Percentiles rank a stretch among this genome's conserved stretches.
Conservation (phyloP, 2,797 vertebrate genomes). For the Miichthys miiuy region DNA sequence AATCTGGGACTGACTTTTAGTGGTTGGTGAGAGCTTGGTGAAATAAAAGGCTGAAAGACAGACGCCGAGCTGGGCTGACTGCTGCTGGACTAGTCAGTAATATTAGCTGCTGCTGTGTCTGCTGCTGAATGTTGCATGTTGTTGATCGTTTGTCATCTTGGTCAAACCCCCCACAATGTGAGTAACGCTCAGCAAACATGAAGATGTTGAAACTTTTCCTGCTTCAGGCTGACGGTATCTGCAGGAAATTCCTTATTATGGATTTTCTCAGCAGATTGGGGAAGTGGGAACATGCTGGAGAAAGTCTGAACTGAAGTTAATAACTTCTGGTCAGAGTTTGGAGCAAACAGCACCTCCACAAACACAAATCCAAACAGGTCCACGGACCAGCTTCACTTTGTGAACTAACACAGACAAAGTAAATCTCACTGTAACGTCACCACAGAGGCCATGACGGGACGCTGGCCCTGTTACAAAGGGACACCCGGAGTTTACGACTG, state of each 20-base stretch:
- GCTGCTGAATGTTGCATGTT: background rate
- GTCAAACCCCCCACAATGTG: background rate
- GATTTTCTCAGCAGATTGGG: background rate
- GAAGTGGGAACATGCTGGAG: background rate
- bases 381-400: background rate
- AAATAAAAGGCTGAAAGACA: too few relatives aligned
- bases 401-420: background rate
- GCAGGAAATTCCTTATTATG: conserved; percentile 56
- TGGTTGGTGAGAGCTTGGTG: too few relatives aligned
- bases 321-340: background rate
- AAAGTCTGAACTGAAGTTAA: background rate
- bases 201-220: background rate
- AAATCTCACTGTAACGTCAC: background rate
- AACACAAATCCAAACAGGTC: background rate
- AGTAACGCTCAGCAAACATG: too few relatives aligned
- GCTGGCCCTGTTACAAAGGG: too few relatives aligned
- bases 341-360: background rate
- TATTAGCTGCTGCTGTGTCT: too few relatives aligned
- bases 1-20: too few relatives aligned
- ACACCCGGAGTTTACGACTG: too few relatives aligned
- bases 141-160: background rate
- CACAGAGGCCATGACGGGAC: background rate
- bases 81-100: too few relatives aligned
- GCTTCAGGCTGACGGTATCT: background rate
- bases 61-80: too few relatives aligned